phyloP scores from a whole-genome alignment of 2,888 invertebrate genomes.

The Ditylenchus weischeri region DNA sequence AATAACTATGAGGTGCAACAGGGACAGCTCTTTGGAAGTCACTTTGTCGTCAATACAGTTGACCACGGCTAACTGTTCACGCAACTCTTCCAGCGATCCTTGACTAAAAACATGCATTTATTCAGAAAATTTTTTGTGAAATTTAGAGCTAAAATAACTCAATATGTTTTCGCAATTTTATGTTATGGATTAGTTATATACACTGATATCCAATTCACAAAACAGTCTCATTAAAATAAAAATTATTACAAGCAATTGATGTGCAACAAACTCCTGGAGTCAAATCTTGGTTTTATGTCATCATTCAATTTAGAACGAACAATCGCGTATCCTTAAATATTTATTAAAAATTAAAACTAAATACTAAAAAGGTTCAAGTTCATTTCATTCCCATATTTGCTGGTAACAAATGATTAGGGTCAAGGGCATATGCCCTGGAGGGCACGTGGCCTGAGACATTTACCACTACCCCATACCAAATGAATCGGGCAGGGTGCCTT shows the following conservation, averaged over 20 bases:
- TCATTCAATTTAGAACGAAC: conserved; percentile 61
- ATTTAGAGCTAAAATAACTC: neutral
- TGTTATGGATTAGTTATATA: too few relatives aligned
- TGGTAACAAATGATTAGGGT: too few relatives aligned
- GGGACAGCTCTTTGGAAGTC: conserved; percentile 45
- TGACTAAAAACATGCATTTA: conserved; percentile 39
- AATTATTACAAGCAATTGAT: conserved; percentile 57
- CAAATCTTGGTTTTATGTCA: conserved; percentile 59
- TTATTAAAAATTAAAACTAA: neutral
- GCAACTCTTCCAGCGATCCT: conserved; percentile 41
- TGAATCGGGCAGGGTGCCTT: too few relatives aligned
- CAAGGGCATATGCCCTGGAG: too few relatives aligned
- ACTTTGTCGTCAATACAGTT: conserved; percentile 30
- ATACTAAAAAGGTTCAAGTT: neutral
- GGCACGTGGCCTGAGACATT: too few relatives aligned
- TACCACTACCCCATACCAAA: too few relatives aligned
- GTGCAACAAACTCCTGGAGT: conserved; percentile 59
- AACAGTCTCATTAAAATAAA: too few relatives aligned
- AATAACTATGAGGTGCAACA: conserved; percentile 52
- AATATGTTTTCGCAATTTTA: neutral
- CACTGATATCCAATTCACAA: too few relatives aligned
- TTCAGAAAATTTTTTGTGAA: neutral
- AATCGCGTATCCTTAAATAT: conserved; percentile 58
- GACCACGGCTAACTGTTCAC: conserved; percentile 18
- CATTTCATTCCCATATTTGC: neutral